Base-by-base conservation (phyloP, 2,888 invertebrate species). In the Epirrhoe alternata region DNA sequence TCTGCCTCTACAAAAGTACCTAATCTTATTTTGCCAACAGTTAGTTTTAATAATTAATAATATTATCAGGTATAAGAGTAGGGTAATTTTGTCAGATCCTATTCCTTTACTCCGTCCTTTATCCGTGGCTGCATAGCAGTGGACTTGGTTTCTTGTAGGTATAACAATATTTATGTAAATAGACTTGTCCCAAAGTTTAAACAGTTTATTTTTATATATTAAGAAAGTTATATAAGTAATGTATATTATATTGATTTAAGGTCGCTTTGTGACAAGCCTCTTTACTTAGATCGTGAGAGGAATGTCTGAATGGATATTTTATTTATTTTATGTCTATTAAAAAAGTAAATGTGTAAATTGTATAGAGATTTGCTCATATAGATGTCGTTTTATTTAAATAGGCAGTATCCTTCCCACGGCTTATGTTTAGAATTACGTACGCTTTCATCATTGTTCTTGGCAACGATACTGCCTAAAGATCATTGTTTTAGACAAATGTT, bases 101-200 rank as follows among this genome's bases (percentile, higher is more conserved):
- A 68, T 66, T 64, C 71, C 59, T 64, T 68, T 77, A 69, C 61
- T 73, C 78, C 52, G 7, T 70, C 69, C 73, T 65, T 66, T 56
- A 77, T 69, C 86, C 80, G 80, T 87, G 91, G 91, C 92, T 89
- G 90, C 85, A 90, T 92, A 92, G 92, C 93, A 89, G 91, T 92
- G 92, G 92, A 89, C 86, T 92, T 92, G 91, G 91, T 92, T 90
- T 92, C 91, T 88, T 86, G 85, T 91, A 90, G 88, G 90, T 91
- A 87, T 87, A 77, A 81, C 76, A 81, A 79, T 81, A 80, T 30
- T 14, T 79, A 79, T 86, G 81, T 85, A 79, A 84, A 86, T 87
- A 87, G 90, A 71, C 91, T 93, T 92, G 90, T 92, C 88, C 86
- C 89, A 89, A 91, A 92, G 92, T 87, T 90, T 75, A 54, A 8